phyloP scores from a whole-genome alignment of 92 coral and sea anemone species.

The Galaxea fascicularis region DNA sequence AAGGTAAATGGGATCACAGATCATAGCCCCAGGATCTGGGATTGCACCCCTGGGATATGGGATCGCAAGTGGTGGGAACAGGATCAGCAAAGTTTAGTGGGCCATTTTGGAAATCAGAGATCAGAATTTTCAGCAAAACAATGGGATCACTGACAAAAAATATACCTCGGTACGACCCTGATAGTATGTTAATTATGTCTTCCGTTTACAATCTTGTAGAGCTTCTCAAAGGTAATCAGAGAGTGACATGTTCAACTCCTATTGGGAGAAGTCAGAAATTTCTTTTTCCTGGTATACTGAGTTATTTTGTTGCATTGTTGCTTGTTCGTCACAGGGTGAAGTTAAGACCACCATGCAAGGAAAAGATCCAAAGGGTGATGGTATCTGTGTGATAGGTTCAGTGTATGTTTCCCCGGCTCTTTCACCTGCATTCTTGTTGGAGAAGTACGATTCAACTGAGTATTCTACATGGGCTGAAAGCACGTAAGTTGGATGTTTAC shows the following conservation, averaged over 20 bases:
- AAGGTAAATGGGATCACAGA: too few species aligned
- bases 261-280: too few species aligned
- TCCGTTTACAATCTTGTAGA: too few species aligned
- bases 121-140: too few species aligned
- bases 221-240: too few species aligned
- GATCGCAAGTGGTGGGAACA: not conserved
- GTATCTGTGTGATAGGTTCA: conserved; percentile 74
- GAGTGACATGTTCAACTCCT: too few species aligned
- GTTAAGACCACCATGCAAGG: conserved; percentile 54
- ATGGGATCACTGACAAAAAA: too few species aligned
- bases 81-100: not conserved
- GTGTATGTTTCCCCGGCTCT: conserved; percentile 79
- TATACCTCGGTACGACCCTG: too few species aligned
- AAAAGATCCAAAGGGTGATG: conserved; percentile 9
- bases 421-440: conserved; percentile 86
- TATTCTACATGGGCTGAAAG: conserved; percentile 99
- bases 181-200: too few species aligned
- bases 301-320: not conserved
- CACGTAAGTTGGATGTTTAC: conserved; percentile 67
- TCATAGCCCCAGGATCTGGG: too few species aligned
- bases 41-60: not conserved
- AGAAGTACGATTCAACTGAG: conserved; percentile 78
- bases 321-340: conserved; percentile 12
- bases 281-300: too few species aligned
- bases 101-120: too few species aligned